Base-by-base conservation (phyloP, 92 coral and sea anemone genomes). In the Zoanthus gigantus region DNA sequence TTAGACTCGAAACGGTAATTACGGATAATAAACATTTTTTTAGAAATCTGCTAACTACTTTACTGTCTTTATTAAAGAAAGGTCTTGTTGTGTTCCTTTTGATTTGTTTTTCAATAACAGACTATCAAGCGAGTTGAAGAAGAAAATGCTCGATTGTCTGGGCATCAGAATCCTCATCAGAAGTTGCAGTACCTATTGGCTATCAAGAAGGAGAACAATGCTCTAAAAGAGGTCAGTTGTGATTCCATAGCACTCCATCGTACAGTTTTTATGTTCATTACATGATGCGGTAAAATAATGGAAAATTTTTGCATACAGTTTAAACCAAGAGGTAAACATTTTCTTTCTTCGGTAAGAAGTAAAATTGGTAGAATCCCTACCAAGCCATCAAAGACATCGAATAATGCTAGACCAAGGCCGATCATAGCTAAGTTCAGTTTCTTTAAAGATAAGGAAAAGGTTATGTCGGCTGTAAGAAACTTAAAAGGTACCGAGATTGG, bases 141-240 rank as follows among this genome's bases (percentile, higher is more conserved):
- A 6, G 98, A 95, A 60, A 95, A 94, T 77, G 96, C 94, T 5
- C 89, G 95, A 56, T 88, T 91, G 44, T 93, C 92, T 28, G 99
- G 99, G 5, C 99, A 97, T 76, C 99, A 95, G 65, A 97, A 97
- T 84, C 94, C 83, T 14, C 96, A 93, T 15, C 99, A 97, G 88
- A 97, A 95, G 77, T 82, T 97, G 9, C 93, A 95, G 50, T 93
- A 97, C 91, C 72, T 97, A 78, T 76, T 93, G 83, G 92, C 94
- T 4, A 91, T 97, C 74, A 97, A 95, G 82, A 94, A 92, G 71
- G 99, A 97, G 37, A 95, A 95, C 74, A 84, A 95, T 32, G 89
- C 90, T 0, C 89, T 95, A 2, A 95, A 88, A 74, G 90, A 95
- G 91, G 98, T 93, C 50, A 28, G 69, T 63, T 17, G 69, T 63